phyloP scores from a whole-genome alignment of 2,797 vertebrate genomes.

The Brachyalestes nurse region DNA sequence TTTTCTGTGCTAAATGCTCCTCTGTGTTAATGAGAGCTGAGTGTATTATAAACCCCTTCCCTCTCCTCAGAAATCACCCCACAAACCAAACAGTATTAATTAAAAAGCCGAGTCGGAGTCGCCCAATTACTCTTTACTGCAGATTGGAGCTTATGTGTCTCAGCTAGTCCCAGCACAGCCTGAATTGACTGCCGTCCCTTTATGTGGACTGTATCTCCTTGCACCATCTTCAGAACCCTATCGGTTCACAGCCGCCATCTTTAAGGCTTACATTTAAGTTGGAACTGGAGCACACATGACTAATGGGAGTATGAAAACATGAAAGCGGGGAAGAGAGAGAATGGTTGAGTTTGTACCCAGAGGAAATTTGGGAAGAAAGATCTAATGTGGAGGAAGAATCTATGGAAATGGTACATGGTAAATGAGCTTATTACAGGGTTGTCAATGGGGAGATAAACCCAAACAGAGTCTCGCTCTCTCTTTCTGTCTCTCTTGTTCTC shows the following conservation, averaged over 20 bases:
- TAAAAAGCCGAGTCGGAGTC: conserved; percentile 38
- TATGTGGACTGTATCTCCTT: background rate
- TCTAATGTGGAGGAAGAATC: conserved; percentile 52
- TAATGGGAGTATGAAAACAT: conserved; percentile 35
- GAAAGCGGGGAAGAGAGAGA: conserved; percentile 49
- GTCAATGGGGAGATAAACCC: conserved; percentile 49
- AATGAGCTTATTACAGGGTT: conserved; percentile 71
- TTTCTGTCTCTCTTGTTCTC: too few species aligned
- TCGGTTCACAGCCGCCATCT: conserved; percentile 27
- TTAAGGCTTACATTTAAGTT: conserved; percentile 26
- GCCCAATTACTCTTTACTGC: conserved; percentile 38
- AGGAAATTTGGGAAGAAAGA: background rate
- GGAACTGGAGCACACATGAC: conserved; percentile 27
- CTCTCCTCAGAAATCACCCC: conserved; percentile 51
- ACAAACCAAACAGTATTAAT: conserved; percentile 52
- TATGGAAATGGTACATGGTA: conserved; percentile 67
- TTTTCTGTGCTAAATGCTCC: conserved; percentile 19
- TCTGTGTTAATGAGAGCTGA: conserved; percentile 32
- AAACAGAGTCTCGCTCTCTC: background rate
- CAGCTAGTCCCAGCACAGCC: background rate
- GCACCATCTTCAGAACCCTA: background rate
- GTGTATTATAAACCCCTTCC: conserved; percentile 42
- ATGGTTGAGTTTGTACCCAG: conserved; percentile 30
- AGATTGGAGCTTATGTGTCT: conserved; percentile 9
- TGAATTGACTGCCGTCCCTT: background rate